These are phyloP conservation scores for Esox niger DNA, from an alignment of 2,113 vertebrate genomes.

Conservation along the genomic window DNA sequence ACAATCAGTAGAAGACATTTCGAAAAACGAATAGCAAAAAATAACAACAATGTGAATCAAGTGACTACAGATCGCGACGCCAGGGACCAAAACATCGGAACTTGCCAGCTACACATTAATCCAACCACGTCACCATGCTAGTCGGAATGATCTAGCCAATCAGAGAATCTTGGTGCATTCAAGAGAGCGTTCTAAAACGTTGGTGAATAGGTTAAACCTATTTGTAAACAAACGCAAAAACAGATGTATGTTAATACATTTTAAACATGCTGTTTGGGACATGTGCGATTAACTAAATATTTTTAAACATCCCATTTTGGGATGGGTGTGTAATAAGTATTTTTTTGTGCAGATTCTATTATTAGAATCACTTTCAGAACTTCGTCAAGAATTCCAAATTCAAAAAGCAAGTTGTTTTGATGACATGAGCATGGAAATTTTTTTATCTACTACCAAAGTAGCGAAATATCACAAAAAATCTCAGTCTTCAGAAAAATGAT, in stretches of 20 bases:
- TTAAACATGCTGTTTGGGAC: too few relatives aligned
- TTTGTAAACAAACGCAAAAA: background rate
- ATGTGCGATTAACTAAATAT: too few relatives aligned
- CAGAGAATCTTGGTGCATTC: background rate
- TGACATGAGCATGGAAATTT: too few relatives aligned
- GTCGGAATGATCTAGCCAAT: background rate
- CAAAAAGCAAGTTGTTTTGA: too few relatives aligned
- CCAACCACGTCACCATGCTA: background rate
- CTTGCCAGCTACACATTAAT: background rate
- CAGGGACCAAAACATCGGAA: background rate
- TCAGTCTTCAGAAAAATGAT: too few relatives aligned
- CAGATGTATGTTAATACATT: background rate
- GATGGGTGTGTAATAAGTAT: too few relatives aligned
- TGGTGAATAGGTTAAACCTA: background rate
- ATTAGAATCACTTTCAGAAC: too few relatives aligned
- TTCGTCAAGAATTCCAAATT: too few relatives aligned
- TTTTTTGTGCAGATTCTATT: too few relatives aligned
- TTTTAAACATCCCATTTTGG: too few relatives aligned
- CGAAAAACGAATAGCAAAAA: conserved; percentile 8
- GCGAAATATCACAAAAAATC: too few relatives aligned
- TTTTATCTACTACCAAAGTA: too few relatives aligned
- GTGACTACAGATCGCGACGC: background rate
- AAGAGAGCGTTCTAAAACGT: background rate
- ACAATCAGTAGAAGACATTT: conserved; percentile 57
- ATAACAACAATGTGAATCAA: background rate